Evolutionary conservation across 2,797 vertebrate genomes (phyloP), one percentile per base, ranked within the genome.

Genomic region (Mus spretus): DNA sequence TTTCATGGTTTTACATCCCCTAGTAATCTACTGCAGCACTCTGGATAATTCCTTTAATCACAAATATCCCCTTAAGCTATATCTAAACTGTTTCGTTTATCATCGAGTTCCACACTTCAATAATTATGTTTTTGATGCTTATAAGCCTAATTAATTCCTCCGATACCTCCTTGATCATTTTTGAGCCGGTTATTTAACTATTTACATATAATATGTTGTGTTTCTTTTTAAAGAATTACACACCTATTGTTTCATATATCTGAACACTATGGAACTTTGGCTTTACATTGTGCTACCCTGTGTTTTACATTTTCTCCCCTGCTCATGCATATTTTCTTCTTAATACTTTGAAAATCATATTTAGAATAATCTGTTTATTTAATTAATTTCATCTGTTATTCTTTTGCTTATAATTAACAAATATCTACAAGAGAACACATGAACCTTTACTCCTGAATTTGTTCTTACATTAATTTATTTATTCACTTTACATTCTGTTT

Each of bases 141-240:
- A 85, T 57, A 88, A 75, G 87, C 61, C 22, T 89, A 34, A 67
- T 87, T 85, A 86, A 90, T 63, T 94, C 37, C 61, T 78, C 83
- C 83, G 59, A 94, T 57, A 90, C 14, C 12, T 55, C 24, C 4
- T 75, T 55, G 5, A 15, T 74, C 93, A 92, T 44, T 88, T 84
- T 78, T 50, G 8, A 11, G 4, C 57, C 24, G 75, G 7, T 67
- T 95, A 8, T 34, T 87, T 75, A 88, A 26, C 31, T 40, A 86
- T 72, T 89, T 93, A 90, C 19, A 61, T 67, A 34, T 80, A 72
- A 94, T 72, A 15, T 74, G 7, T 22, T 55, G 28, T 40, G 3
- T 17, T 81, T 22, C 8, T 19, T 78, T 84, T 81, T 79, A 20
- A 50, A 47, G 14, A 53, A 86, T 65, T 72, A 72, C 8, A 57